These are phyloP conservation scores for Chromoteleia sp. DNA, from an alignment of 2,888 invertebrate species.

Conservation along the genomic window DNA sequence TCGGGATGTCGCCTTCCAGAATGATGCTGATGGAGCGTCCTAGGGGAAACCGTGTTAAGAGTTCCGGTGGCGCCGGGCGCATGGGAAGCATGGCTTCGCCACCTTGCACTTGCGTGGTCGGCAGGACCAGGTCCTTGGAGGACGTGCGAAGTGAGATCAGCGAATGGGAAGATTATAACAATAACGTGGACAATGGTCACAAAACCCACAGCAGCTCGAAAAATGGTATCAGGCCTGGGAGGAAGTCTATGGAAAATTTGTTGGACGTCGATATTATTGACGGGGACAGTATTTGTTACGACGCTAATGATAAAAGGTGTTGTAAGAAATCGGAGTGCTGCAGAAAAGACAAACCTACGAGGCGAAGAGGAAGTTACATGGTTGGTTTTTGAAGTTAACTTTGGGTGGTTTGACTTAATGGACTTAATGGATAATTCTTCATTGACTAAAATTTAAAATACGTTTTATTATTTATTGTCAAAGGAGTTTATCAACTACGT, in stretches of 20 bases:
- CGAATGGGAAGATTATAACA: conserved; percentile 87
- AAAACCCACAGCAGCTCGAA: conserved; percentile 85
- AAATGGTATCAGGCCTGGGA: conserved; percentile 86
- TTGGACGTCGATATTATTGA: conserved; percentile 82
- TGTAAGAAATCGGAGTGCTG: conserved; percentile 74
- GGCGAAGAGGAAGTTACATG: conserved; percentile 82
- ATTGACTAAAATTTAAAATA: no score
- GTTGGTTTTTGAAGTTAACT: conserved; percentile 75
- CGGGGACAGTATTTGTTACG: conserved; percentile 71
- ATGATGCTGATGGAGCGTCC: conserved; percentile 81
- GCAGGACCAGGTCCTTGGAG: conserved; percentile 89
- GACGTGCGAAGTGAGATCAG: conserved; percentile 89
- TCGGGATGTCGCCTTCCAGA: conserved; percentile 78
- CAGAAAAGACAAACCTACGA: conserved; percentile 76
- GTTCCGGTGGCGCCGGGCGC: conserved; percentile 70
- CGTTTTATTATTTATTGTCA: no score
- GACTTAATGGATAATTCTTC: no score
- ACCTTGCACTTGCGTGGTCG: conserved; percentile 87
- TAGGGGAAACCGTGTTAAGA: conserved; percentile 75
- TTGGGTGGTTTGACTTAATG: no score
- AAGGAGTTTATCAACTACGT: no score
- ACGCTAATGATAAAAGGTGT: conserved; percentile 75
- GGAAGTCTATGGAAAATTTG: conserved; percentile 90
- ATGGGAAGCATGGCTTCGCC: conserved; percentile 76
- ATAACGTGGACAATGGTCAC: conserved; percentile 87